Percentiles rank a stretch among this genome's conserved stretches.
Evolutionary conservation across 1,140 invertebrate species (phyloP).

Genomic region (Cardiocondyla obscurior): DNA sequence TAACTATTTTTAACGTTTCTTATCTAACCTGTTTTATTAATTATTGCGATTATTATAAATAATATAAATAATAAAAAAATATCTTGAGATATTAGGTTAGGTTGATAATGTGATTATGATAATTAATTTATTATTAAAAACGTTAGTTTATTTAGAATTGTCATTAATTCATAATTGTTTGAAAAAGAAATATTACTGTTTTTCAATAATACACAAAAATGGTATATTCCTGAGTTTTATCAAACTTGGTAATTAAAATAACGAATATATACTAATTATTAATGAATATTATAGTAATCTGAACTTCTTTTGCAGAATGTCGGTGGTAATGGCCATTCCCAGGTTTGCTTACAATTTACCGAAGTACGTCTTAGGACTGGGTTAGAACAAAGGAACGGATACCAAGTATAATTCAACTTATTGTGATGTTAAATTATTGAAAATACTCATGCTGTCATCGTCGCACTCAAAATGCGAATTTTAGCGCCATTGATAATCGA

Average conservation of each 20-base stretch:
- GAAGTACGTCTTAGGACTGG: slow-evolving; percentile 89
- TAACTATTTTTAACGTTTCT: neutral
- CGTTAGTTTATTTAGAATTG: neutral
- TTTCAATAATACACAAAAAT: neutral
- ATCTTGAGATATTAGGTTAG: no score
- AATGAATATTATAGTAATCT: neutral
- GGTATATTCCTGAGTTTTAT: neutral
- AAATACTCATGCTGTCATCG: neutral
- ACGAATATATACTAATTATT: neutral
- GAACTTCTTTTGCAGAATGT: slow-evolving; percentile 85
- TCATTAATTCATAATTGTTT: neutral
- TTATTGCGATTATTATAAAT: no score
- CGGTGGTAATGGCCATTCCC: slow-evolving; percentile 90
- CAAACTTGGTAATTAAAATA: slow-evolving; percentile 1
- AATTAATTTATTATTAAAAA: no score
- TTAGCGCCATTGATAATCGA: neutral
- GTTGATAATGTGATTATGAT: no score
- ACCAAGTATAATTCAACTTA: slow-evolving; percentile 31
- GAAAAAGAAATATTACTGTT: neutral
- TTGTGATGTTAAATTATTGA: slow-evolving; percentile 55
- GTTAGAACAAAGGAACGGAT: slow-evolving; percentile 79
- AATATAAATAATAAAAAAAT: no score
- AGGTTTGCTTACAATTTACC: slow-evolving; percentile 90
- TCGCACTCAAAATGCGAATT: neutral
- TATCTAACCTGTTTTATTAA: no score